phyloP scores from a whole-genome alignment of 2,113 vertebrate genomes.

The Columba livia region DNA sequence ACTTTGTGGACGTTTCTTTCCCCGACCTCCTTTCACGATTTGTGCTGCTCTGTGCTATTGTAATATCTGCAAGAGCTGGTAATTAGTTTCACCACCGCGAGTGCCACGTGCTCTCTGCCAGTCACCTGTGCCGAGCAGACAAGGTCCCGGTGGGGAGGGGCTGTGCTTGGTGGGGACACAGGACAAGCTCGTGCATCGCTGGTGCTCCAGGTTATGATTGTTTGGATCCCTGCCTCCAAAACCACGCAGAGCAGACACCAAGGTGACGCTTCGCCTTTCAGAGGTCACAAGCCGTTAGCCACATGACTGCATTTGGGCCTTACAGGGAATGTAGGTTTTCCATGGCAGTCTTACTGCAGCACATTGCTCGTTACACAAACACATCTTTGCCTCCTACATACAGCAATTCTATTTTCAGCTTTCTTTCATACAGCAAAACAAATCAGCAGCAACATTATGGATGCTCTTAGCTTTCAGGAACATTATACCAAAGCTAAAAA shows the following conservation, averaged over 20 bases:
- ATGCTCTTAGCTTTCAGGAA: constrained; percentile 42
- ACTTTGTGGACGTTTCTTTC: fast-evolving
- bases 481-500: constrained; percentile 20
- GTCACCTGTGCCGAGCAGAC: fast-evolving
- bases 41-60: neutral
- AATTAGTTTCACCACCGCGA: fast-evolving
- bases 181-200: neutral
- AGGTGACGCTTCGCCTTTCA: neutral
- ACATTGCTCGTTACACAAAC: neutral
- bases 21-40: fast-evolving
- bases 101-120: fast-evolving
- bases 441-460: neutral
- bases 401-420: constrained; percentile 48
- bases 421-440: constrained; percentile 48
- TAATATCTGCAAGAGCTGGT: fast-evolving
- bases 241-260: neutral
- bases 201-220: neutral
- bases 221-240: neutral
- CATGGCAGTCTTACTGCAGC: neutral
- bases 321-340: neutral
- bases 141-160: neutral
- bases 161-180: neutral
- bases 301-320: neutral
- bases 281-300: neutral
- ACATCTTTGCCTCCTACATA: constrained; percentile 28